These are phyloP conservation scores for Cataglyphis hispanica DNA, from an alignment of 1,140 invertebrate genomes.

Conservation along the genomic window DNA sequence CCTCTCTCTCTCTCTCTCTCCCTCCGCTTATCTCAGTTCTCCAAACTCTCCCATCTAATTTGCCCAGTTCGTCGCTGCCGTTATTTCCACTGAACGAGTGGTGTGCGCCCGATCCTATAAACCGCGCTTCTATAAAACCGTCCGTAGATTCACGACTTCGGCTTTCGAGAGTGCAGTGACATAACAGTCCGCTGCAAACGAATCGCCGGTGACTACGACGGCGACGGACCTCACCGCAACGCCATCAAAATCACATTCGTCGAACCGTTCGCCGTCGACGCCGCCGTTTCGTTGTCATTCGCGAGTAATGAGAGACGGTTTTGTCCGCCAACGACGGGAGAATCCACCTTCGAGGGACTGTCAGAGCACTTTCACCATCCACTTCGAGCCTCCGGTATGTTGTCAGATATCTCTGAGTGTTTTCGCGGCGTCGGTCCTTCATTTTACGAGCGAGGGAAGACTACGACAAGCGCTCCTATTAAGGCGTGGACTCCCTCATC, in stretches of 20 bases:
- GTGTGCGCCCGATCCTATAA: slow-evolving; percentile 43
- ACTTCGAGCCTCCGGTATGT: slow-evolving; percentile 19
- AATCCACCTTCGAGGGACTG: slow-evolving; percentile 24
- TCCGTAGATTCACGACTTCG: slow-evolving; percentile 55
- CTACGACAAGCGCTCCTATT: slow-evolving; percentile 29
- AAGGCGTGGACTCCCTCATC: slow-evolving; percentile 41
- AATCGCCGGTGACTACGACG: slow-evolving; percentile 47
- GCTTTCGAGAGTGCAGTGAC: slow-evolving; percentile 17
- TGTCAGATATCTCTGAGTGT: slow-evolving; percentile 22
- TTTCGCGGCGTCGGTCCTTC: slow-evolving; percentile 50
- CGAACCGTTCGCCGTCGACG: slow-evolving; percentile 28
- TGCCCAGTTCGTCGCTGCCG: slow-evolving; percentile 10
- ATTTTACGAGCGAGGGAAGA: slow-evolving; percentile 55
- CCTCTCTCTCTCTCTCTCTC: background rate
- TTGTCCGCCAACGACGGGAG: slow-evolving; percentile 18
- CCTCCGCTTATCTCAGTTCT: background rate
- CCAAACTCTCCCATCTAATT: slow-evolving; percentile 51
- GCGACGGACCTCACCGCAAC: slow-evolving; percentile 22
- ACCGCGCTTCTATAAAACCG: slow-evolving; percentile 59
- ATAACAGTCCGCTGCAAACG: slow-evolving; percentile 34
- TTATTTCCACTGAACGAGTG: slow-evolving; percentile 48
- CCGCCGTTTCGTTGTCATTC: slow-evolving; percentile 38
- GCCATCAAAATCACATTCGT: slow-evolving; percentile 66
- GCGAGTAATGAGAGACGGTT: slow-evolving; percentile 64
- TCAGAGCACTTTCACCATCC: background rate